Percentiles rank a stretch among this genome's conserved stretches.
Conservation (phyloP, 2,888 invertebrate genomes). For the Lochmaea crataegi region DNA sequence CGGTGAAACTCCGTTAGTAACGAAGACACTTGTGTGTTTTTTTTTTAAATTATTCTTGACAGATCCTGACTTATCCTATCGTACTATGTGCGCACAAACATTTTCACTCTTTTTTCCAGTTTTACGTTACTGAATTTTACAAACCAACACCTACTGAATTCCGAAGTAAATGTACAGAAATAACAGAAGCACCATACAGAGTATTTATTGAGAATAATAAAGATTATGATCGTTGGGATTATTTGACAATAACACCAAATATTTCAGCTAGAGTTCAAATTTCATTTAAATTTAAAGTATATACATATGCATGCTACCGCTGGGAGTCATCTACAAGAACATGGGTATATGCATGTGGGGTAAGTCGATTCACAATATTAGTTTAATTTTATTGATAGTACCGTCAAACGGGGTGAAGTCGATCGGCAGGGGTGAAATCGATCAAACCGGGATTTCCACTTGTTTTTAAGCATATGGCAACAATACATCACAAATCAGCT, state of each 20-base stretch:
- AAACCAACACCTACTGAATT: slow-evolving; percentile 46
- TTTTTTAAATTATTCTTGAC: too few species aligned
- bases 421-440: too few species aligned
- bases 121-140: slow-evolving; percentile 43
- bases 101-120: slow-evolving; percentile 32
- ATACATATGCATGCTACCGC: slow-evolving; percentile 4
- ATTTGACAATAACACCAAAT: slow-evolving; percentile 43
- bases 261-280: slow-evolving; percentile 28
- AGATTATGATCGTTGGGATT: slow-evolving; percentile 45
- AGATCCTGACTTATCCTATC: too few species aligned
- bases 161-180: slow-evolving; percentile 11
- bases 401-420: too few species aligned
- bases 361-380: slow-evolving; percentile 2
- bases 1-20: too few species aligned
- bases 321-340: slow-evolving; percentile 11
- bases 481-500: too few species aligned
- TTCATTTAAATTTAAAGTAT: slow-evolving; percentile 8
- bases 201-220: slow-evolving; percentile 27
- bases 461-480: too few species aligned
- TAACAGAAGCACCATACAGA: slow-evolving; percentile 23
- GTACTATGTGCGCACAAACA: too few species aligned
- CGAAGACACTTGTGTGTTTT: too few species aligned
- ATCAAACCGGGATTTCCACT: too few species aligned
- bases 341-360: slow-evolving; percentile 17
- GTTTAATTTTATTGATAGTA: too few species aligned